These are phyloP conservation scores for Fragum fragum DNA, from an alignment of 2,888 invertebrate genomes.

Conservation along the genomic window DNA sequence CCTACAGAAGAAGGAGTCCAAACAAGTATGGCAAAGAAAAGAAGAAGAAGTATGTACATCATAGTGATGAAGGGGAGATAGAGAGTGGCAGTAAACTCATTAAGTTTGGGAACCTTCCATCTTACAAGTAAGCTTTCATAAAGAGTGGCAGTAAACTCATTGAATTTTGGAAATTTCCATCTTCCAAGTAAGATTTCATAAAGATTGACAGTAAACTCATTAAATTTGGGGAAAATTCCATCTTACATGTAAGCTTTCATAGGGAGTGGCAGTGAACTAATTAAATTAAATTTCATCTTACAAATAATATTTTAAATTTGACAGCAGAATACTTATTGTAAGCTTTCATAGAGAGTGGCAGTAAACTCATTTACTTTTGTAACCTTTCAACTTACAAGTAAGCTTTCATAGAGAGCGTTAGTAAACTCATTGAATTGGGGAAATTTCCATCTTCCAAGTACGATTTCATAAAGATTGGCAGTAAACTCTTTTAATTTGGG, in stretches of 20 bases:
- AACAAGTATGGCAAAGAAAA: constrained; percentile 62
- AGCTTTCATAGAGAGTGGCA: constrained; percentile 40
- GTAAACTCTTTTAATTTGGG: constrained; percentile 87
- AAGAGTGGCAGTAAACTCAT: constrained; percentile 77
- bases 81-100: constrained; percentile 78
- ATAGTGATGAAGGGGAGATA: constrained; percentile 55
- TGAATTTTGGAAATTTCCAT: constrained; percentile 85
- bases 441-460: constrained; percentile 42
- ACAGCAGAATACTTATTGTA: too few species aligned
- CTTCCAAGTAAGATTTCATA: constrained; percentile 21
- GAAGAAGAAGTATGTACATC: constrained; percentile 48
- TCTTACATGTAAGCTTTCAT: constrained; percentile 21
- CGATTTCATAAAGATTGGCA: constrained; percentile 37
- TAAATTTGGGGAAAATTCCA: constrained; percentile 85
- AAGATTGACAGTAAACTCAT: constrained; percentile 77
- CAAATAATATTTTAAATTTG: too few species aligned
- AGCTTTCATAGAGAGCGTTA: constrained; percentile 46
- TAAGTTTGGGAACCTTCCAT: constrained; percentile 85
- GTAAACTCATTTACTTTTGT: constrained; percentile 86
- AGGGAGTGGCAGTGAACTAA: constrained; percentile 57
- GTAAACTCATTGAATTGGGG: constrained; percentile 86
- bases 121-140: constrained; percentile 23
- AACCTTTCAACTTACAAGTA: constrained; percentile 53
- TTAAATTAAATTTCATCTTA: too few species aligned
- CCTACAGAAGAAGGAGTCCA: constrained; percentile 66